A percentile compares a stretch with the other conserved stretches of the same genome.
Conservation (phyloP, 37 sponge, comb jelly and placozoan species). For the Agelas oroides region DNA sequence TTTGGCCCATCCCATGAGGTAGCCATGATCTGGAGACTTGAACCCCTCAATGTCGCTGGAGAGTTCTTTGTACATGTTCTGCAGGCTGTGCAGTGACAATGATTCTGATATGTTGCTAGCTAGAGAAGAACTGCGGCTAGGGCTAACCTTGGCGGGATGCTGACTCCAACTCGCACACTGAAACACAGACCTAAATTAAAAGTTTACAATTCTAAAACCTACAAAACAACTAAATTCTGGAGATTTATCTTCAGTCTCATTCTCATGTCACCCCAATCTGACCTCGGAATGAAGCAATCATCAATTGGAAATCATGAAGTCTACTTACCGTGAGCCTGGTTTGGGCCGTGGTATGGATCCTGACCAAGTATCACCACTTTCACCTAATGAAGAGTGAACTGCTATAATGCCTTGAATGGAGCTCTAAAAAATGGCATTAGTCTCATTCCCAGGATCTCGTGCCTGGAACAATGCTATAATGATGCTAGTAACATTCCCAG, state of each 20-base stretch:
- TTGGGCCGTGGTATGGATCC: constrained; percentile 98
- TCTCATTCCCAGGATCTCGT: no score
- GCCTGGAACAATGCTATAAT: no score
- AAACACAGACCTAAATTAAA: constrained; percentile 86
- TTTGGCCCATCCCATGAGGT: constrained; percentile 91
- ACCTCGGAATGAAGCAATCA: background rate
- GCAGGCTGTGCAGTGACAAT: no score
- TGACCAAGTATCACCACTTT: constrained; percentile 98
- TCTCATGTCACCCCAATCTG: background rate
- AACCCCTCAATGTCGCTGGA: constrained; percentile 78
- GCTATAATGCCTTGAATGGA: no score
- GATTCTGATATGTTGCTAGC: no score
- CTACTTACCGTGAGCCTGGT: constrained; percentile 87
- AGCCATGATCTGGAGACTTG: constrained; percentile 87
- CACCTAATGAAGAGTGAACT: constrained; percentile 41
- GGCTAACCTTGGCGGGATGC: constrained; percentile 85
- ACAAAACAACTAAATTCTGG: background rate
- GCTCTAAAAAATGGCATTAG: no score
- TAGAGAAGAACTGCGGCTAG: no score
- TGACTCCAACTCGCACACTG: constrained; percentile 89
- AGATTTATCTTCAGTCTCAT: background rate
- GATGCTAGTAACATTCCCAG: no score
- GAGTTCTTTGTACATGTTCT: constrained; percentile 34
- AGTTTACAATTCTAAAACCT: background rate
- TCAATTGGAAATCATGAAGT: no score